phyloP scores from a whole-genome alignment of 2,113 vertebrate genomes.

The Xiphorhynchus elegans region DNA sequence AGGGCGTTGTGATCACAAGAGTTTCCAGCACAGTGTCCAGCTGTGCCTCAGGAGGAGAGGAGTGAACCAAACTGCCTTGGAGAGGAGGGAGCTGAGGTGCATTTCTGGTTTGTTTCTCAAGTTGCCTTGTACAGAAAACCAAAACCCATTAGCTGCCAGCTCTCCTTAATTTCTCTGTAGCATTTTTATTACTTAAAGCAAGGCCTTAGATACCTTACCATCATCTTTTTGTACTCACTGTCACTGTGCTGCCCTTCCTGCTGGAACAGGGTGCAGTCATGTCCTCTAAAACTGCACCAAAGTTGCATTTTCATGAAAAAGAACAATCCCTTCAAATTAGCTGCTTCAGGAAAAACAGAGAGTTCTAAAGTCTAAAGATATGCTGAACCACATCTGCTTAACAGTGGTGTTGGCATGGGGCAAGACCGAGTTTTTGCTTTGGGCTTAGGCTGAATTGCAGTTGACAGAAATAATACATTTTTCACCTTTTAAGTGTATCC shows the following conservation, averaged over 20 bases:
- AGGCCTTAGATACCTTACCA: not conserved
- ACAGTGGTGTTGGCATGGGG: not conserved
- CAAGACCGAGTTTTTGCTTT: not conserved
- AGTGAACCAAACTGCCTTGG: not conserved
- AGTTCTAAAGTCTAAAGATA: not conserved
- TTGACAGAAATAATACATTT: slow-evolving; percentile 5
- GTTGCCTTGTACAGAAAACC: slow-evolving; percentile 2
- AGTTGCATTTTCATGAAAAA: not conserved
- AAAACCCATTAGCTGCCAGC: not conserved
- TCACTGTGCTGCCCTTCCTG: slow-evolving; percentile 3
- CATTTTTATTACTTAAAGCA: slow-evolving; percentile 15
- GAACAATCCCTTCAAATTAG: not conserved
- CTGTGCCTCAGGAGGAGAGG: not conserved
- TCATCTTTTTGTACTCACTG: not conserved
- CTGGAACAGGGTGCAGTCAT: not conserved
- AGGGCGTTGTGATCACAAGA: accelerated
- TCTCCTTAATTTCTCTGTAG: slow-evolving; percentile 10
- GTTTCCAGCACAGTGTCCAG: not conserved
- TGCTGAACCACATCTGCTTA: not conserved
- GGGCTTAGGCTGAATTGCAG: not conserved
- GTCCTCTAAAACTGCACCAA: not conserved
- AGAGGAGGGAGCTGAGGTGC: not conserved
- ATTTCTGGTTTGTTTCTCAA: slow-evolving; percentile 31
- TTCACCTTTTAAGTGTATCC: not conserved
- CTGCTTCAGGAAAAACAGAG: not conserved